Base-by-base conservation (phyloP, 2,888 invertebrate genomes). In the Coelopa pilipes region DNA sequence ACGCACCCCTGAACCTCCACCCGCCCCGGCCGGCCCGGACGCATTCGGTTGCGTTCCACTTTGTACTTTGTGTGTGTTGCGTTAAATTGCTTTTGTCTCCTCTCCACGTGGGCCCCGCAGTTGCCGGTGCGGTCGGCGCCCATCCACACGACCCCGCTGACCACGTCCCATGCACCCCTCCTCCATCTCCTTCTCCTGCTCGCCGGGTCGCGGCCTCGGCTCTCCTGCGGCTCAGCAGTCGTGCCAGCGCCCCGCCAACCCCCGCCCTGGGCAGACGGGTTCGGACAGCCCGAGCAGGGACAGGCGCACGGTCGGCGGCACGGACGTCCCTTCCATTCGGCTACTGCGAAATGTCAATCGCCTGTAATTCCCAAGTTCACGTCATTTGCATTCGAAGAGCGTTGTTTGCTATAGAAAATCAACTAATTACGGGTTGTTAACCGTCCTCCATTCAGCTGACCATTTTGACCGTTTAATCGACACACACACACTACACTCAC, bases 351-450 rank as follows among this genome's bases (percentile, higher is more conserved):
- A 69, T 19, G 69, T 69, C 69, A 69, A 69, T 59, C 59, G 59
- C 46, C 19, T 45, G 50, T 19, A 45, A 66, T 21, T 59, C 15
- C 11, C 55, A 55, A 55, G 34, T 34, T 17, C 55, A 57, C 34
- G 69, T 46, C 46, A 59, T 59, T 57, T 69, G 57, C 19, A 50
- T 19, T 47, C 46, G 46, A 59, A 21, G 49, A 24, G 47, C 46
- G 55, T 21, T 65, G 71, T 71, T 71, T 65, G 65, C 55, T 71
- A 46, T 57, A 53, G 65, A 76, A 73, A 74, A 78, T 78, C 78
- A 77, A 78, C 79, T 79, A 79, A 79, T 79, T 79, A 79, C 76
- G 75, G 78, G 78, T 74, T 77, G 76, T 75, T 73, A 76, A 78
- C 76, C 75, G 77, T 74, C 78, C 74, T 75, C 78, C 78, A 79